phyloP scores from a whole-genome alignment of 2,113 vertebrate genomes.

The Tretioscincus oriximinensis region DNA sequence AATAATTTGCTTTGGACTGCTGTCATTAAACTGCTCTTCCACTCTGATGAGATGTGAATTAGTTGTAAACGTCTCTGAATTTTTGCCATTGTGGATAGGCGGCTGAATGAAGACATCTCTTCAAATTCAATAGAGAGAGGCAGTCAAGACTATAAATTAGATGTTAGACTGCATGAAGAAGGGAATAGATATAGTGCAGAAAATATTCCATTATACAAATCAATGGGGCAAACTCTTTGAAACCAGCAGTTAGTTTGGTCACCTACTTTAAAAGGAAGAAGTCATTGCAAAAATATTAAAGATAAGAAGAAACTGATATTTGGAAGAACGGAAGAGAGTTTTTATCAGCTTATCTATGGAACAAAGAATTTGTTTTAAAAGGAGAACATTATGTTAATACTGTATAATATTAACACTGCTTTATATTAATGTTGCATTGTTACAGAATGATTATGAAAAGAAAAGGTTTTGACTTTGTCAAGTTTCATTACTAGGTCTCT shows the following conservation, averaged over 20 bases:
- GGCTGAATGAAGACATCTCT: conserved; percentile 55
- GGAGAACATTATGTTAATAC: conserved; percentile 36
- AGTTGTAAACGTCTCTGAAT: conserved; percentile 20
- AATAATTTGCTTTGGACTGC: conserved; percentile 23
- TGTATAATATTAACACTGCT: background rate
- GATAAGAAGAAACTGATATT: conserved; percentile 33
- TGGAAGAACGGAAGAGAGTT: conserved; percentile 37
- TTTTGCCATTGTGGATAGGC: conserved; percentile 31
- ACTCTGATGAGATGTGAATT: conserved; percentile 23
- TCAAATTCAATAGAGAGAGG: conserved; percentile 51
- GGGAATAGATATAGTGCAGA: conserved; percentile 41
- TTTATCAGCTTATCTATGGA: conserved; percentile 29
- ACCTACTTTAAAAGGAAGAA: conserved; percentile 49
- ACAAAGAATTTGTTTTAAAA: conserved; percentile 48
- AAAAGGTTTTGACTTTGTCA: too few relatives aligned
- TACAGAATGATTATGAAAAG: too few relatives aligned
- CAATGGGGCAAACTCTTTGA: conserved; percentile 47
- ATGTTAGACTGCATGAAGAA: conserved; percentile 59
- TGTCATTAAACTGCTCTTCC: background rate
- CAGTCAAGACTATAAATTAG: conserved; percentile 62
- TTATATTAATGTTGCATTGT: background rate
- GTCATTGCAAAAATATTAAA: conserved; percentile 20
- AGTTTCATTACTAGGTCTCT: background rate
- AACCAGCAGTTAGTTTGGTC: conserved; percentile 42
- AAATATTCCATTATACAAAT: conserved; percentile 59